A percentile compares a stretch with the other conserved stretches of the same genome.
These are phyloP conservation scores for Prunella strophiata DNA, from an alignment of 2,797 vertebrate genomes.

Conservation along the genomic window DNA sequence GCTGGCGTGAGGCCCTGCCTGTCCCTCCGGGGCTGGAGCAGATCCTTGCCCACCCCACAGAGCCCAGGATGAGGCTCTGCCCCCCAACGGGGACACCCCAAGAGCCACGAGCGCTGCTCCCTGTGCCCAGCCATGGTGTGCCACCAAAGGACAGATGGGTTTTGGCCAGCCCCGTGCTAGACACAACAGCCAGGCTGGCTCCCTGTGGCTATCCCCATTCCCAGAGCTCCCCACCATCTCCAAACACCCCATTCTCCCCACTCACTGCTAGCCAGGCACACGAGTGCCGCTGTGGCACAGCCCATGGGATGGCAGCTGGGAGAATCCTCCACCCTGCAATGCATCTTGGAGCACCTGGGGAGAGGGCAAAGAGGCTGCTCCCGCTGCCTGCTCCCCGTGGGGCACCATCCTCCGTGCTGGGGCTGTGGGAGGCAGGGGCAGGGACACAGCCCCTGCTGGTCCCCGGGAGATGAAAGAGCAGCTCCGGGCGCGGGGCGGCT, in stretches of 20 bases:
- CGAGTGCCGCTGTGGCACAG: fast-evolving
- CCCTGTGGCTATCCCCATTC: fast-evolving
- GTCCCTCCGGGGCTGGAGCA: background rate
- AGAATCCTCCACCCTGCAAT: background rate
- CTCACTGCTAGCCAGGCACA: background rate
- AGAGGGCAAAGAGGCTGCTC: background rate
- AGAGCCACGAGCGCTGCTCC: background rate
- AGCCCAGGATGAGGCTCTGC: background rate
- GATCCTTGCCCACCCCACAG: background rate
- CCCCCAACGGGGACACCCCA: fast-evolving
- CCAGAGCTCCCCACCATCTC: background rate
- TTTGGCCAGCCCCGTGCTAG: background rate
- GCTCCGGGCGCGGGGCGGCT: background rate
- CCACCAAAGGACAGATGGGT: background rate
- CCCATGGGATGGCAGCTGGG: background rate
- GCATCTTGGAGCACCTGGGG: background rate
- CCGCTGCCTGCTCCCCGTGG: fast-evolving
- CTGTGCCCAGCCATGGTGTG: background rate
- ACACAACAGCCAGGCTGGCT: background rate
- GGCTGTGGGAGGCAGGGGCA: background rate
- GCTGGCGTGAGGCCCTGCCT: background rate
- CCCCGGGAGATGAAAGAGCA: background rate
- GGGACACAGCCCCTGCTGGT: background rate
- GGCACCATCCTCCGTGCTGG: background rate
- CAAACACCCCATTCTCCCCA: fast-evolving